Percentiles rank a stretch among this genome's conserved stretches.
Evolutionary conservation across 2,888 invertebrate genomes (phyloP).

Genomic region (Troglohyphantes excavatus): DNA sequence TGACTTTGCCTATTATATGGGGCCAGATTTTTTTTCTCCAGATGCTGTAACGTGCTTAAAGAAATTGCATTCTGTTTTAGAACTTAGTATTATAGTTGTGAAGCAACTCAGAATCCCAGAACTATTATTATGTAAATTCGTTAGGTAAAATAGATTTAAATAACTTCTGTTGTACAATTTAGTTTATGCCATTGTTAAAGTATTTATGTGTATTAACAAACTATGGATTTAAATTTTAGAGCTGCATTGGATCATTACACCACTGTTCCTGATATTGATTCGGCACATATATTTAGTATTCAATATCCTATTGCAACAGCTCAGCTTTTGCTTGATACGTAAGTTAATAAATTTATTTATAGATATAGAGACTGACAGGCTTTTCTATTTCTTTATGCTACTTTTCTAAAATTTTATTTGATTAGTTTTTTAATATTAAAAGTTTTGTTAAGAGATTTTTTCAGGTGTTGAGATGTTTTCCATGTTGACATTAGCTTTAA

Average conservation of each 20-base stretch:
- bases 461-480: no score
- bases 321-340: conserved; percentile 27
- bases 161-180: not conserved
- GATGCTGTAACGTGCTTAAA: conserved; percentile 46
- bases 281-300: conserved; percentile 46
- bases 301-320: conserved; percentile 15
- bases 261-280: conserved; percentile 38
- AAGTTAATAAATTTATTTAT: no score
- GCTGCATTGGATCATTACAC: conserved; percentile 32
- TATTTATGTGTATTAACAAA: not conserved
- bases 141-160: conserved; percentile 31
- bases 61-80: conserved; percentile 49
- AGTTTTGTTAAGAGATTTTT: no score
- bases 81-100: conserved; percentile 30
- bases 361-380: no score
- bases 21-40: conserved; percentile 10
- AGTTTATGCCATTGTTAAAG: not conserved
- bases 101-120: conserved; percentile 27
- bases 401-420: no score
- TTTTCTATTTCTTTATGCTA: no score
- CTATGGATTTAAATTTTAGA: conserved; percentile 34
- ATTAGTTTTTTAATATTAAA: no score
- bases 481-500: no score
- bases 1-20: conserved; percentile 19
- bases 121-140: conserved; percentile 22